Conservation (phyloP, 2,888 invertebrate species). For the Papilio demoleus region DNA sequence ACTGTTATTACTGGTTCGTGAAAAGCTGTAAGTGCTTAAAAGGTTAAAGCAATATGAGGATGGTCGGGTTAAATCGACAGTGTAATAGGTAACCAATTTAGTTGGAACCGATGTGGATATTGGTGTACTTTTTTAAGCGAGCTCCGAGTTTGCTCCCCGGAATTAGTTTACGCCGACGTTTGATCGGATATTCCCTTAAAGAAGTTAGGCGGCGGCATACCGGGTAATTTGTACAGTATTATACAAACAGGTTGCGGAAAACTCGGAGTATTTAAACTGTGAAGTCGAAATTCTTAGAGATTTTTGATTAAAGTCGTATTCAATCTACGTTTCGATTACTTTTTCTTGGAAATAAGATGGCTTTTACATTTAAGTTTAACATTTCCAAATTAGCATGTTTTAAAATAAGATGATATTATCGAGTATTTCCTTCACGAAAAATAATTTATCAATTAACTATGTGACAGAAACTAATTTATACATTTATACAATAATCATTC, state of each 20-base stretch:
- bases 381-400: not conserved
- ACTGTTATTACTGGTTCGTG: conserved; percentile 36
- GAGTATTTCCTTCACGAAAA: not conserved
- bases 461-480: not conserved
- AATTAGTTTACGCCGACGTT: conserved; percentile 81
- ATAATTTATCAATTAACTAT: not conserved
- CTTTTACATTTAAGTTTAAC: not conserved
- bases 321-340: conserved; percentile 18
- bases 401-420: not conserved
- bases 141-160: conserved; percentile 76
- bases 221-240: conserved; percentile 63
- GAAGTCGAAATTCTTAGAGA: conserved; percentile 59
- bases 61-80: conserved; percentile 67
- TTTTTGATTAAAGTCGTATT: conserved; percentile 49
- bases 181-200: conserved; percentile 81
- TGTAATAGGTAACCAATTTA: conserved; percentile 78
- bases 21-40: conserved; percentile 45
- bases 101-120: conserved; percentile 66
- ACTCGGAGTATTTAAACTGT: conserved; percentile 55
- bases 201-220: conserved; percentile 65
- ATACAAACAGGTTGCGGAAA: conserved; percentile 57
- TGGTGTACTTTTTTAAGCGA: conserved; percentile 64
- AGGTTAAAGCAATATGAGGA: conserved; percentile 48
- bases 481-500: too few relatives aligned
- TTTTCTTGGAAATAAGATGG: conserved; percentile 17